Conservation (phyloP, 2,113 vertebrate species). For the Cepphus grylle region DNA sequence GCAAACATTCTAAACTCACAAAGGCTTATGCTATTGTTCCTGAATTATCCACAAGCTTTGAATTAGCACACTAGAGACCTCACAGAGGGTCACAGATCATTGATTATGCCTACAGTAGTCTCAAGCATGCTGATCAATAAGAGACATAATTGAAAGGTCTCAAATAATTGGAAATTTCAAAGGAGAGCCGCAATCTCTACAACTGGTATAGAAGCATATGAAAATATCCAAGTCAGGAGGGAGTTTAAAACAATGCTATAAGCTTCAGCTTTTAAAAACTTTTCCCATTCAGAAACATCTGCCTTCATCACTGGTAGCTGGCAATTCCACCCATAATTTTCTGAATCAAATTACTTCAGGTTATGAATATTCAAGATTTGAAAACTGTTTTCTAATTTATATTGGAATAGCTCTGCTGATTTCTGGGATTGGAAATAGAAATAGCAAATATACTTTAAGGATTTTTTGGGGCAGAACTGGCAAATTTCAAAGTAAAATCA, state of each 20-base stretch:
- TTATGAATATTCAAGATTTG: background rate
- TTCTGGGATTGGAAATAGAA: background rate
- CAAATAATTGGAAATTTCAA: conserved; percentile 16
- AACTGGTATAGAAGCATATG: background rate
- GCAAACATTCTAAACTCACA: conserved; percentile 26
- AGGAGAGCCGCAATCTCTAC: background rate
- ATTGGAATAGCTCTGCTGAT: background rate
- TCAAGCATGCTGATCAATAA: conserved; percentile 17
- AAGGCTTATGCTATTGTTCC: background rate
- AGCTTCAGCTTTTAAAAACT: background rate
- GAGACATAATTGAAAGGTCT: conserved; percentile 31
- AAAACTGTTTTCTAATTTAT: background rate
- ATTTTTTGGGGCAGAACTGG: background rate
- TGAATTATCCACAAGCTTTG: conserved; percentile 27
- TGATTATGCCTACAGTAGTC: background rate
- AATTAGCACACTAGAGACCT: background rate
- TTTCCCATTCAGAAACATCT: background rate
- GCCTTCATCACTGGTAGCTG: background rate
- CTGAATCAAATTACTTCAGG: background rate
- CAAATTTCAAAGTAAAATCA: background rate
- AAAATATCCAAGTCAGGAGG: background rate
- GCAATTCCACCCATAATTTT: background rate
- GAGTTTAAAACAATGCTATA: background rate
- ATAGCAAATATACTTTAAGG: background rate
- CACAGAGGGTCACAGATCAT: background rate